Base-by-base conservation (phyloP, 1,140 invertebrate species). In the Drosophila melanica region DNA sequence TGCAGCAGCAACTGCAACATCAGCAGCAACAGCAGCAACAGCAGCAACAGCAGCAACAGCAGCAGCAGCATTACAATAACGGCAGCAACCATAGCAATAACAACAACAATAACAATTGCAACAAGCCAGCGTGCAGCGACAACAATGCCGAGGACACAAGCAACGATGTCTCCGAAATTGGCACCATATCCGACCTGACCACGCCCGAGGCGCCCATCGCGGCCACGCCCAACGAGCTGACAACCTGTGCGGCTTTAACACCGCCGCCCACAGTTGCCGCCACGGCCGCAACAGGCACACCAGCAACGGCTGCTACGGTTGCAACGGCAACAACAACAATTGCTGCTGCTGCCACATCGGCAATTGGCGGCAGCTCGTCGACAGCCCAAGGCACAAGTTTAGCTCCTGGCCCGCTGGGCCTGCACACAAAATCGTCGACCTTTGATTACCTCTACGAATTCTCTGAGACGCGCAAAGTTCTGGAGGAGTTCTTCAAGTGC, bases 401-500 rank as follows among this genome's bases (percentile, higher is more conserved):
- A 30, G 60, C 53, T 30, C 16, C 42, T 23, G 41, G 33, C 6
- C 87, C 66, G 10, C 33, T 75, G 30, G 76, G 93, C 18, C 92
- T 93, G 12, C 93, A 94, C 42, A 92, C 93, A n/a, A 93, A 93
- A 48, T 93, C 94, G 35, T 92, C 93, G 51, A 95, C 96, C 11
- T 97, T 97, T 91, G 96, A 97, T 93, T 97, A 97, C 92, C 92
- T 97, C 45, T 98, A 97, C 91, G 97, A 97, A 90, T 97, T 97
- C 92, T 97, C 96, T 2, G 97, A 98, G 92, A 98, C 97, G 41
- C 93, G 96, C 63, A 97, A 97, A 93, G 97, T 98, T 39, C 93
- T 98, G n/a, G 97, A 98, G 92, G 97, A 98, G 93, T 98, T 98
- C 92, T 98, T 97, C 93, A 96, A 96, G 92, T 96, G 96, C 89